A percentile compares a stretch with the other conserved stretches of the same genome.
Conservation (phyloP, 2,797 vertebrate genomes). For the Sciurus vulgaris region DNA sequence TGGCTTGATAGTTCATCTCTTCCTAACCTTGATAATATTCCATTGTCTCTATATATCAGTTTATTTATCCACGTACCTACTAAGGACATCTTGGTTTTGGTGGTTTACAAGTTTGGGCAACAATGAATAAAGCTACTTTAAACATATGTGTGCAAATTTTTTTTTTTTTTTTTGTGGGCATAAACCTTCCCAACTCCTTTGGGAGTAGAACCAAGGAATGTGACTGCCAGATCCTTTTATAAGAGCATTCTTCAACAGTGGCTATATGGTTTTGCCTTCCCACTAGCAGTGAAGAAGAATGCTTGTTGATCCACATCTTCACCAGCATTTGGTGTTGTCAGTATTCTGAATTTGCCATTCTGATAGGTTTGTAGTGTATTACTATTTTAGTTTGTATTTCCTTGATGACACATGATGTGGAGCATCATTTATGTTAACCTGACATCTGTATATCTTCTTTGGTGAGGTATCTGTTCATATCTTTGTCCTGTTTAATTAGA, state of each 20-base stretch:
- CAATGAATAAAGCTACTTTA: neutral
- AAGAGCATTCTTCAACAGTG: neutral
- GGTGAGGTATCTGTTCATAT: neutral
- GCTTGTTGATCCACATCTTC: neutral
- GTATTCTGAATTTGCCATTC: neutral
- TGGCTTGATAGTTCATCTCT: neutral
- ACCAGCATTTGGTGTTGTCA: neutral
- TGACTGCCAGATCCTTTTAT: neutral
- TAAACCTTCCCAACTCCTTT: neutral
- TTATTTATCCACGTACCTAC: neutral
- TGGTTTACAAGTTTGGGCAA: neutral
- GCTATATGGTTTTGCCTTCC: neutral
- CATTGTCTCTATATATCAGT: neutral
- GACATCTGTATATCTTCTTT: neutral
- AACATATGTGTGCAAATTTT: neutral
- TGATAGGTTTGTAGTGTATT: neutral
- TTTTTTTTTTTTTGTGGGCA: neutral
- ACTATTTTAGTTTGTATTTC: no score
- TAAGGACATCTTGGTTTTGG: neutral
- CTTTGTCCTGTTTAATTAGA: neutral
- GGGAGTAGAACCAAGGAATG: neutral
- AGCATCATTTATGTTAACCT: neutral
- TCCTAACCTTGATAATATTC: neutral
- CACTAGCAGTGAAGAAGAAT: neutral
- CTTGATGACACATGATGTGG: no score